Conservation (phyloP, 2,113 vertebrate species). For the Ceuthmochares aereus region DNA sequence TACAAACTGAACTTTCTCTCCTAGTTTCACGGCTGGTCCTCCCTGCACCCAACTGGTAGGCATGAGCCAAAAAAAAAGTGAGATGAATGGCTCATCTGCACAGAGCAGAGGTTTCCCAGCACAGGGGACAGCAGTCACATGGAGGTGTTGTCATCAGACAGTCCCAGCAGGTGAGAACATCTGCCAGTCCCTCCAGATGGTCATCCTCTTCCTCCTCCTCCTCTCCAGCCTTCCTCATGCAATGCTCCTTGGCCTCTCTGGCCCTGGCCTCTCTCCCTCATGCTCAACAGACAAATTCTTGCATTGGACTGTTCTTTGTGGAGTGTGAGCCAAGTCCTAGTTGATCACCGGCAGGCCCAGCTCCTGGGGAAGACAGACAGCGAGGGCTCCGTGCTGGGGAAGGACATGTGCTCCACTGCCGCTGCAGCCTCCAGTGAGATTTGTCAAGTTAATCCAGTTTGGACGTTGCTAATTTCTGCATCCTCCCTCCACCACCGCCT, state of each 20-base stretch:
- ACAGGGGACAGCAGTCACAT: background rate
- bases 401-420: background rate
- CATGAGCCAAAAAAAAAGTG: background rate
- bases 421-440: background rate
- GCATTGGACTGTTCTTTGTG: background rate
- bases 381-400: background rate
- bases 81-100: rapidly evolving
- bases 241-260: background rate
- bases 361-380: background rate
- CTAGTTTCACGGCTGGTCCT: background rate
- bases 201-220: background rate
- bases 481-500: background rate
- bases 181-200: background rate
- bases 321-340: background rate
- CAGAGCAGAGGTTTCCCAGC: background rate
- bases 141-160: background rate
- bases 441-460: constrained; percentile 28
- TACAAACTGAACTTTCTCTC: background rate
- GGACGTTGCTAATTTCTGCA: background rate
- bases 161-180: background rate
- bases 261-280: background rate
- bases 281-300: background rate
- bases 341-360: background rate
- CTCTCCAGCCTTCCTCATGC: background rate
- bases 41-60: background rate